phyloP scores from a whole-genome alignment of 2,797 vertebrate species.

The Oceanodroma leucorhoa region DNA sequence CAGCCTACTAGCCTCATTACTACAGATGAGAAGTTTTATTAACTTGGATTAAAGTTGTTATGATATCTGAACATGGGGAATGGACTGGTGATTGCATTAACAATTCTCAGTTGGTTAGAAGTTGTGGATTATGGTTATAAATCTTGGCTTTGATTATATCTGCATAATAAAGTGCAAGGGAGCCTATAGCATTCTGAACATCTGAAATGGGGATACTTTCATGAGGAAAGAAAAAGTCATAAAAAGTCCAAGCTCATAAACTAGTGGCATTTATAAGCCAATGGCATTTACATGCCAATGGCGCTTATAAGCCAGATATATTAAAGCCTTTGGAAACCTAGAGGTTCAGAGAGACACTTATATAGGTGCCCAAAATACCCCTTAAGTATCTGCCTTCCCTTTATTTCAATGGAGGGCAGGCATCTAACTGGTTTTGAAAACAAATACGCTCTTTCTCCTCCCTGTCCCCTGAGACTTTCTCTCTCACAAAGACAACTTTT shows the following conservation, averaged over 20 bases:
- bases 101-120: constrained; percentile 3
- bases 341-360: neutral
- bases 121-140: neutral
- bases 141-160: neutral
- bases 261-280: neutral
- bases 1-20: neutral
- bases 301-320: neutral
- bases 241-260: neutral
- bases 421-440: neutral
- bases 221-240: neutral
- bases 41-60: constrained; percentile 9
- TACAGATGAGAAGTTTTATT: constrained; percentile 31
- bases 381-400: neutral
- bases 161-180: neutral
- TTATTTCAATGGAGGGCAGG: neutral
- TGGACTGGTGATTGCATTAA: neutral
- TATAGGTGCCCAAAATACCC: neutral
- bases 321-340: neutral
- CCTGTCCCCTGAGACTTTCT: neutral
- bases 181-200: neutral
- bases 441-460: neutral
- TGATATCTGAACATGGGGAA: neutral
- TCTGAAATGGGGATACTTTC: neutral
- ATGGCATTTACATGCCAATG: neutral
- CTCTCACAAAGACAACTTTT: neutral